Conservation (phyloP, 2,888 invertebrate species). For the Uloborus plumipes region DNA sequence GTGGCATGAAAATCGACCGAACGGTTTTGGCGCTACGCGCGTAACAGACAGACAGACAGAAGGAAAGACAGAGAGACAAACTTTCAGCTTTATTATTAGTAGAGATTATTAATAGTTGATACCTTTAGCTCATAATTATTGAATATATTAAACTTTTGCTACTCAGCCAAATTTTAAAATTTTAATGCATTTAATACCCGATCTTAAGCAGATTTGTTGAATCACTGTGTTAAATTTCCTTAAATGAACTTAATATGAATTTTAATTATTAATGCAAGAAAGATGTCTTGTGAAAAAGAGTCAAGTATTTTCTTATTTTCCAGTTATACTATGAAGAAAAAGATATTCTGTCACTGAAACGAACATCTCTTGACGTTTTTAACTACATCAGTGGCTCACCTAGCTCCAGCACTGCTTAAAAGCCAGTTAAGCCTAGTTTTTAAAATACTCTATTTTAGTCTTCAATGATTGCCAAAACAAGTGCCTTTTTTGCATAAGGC, state of each 20-base stretch:
- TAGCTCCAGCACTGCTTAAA: conserved; percentile 58
- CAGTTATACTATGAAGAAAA: conserved; percentile 54
- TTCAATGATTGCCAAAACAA: conserved; percentile 38
- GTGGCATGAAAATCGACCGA: no score
- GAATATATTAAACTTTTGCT: no score
- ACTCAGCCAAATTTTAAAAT: no score
- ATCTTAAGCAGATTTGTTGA: not conserved
- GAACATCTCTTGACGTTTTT: conserved; percentile 63
- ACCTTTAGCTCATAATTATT: no score
- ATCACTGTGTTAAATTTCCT: not conserved
- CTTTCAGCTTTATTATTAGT: no score
- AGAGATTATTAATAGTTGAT: no score
- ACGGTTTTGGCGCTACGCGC: no score
- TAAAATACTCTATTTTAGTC: not conserved
- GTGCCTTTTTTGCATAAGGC: conserved; percentile 56
- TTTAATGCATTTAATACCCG: not conserved
- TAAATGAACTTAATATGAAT: not conserved
- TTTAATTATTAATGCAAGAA: not conserved
- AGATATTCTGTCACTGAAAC: conserved; percentile 52
- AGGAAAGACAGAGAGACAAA: no score
- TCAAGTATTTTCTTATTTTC: not conserved
- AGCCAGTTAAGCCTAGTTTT: not conserved
- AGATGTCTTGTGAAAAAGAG: not conserved
- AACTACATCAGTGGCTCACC: conserved; percentile 64
- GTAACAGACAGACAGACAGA: no score